Evolutionary conservation across 2,888 invertebrate species (phyloP).

Genomic region (Diadegma fenestrale): DNA sequence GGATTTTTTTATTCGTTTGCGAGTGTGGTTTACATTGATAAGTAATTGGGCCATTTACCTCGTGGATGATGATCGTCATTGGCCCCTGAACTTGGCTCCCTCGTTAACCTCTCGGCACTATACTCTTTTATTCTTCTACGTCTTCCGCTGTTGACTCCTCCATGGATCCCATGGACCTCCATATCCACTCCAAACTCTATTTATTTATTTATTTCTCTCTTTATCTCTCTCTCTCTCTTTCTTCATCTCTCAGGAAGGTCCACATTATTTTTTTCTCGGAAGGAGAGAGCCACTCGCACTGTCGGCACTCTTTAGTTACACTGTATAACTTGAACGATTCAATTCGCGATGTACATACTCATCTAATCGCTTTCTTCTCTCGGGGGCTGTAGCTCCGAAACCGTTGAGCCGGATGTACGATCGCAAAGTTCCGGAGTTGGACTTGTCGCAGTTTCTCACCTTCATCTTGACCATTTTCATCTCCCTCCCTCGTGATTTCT

Average conservation of each 20-base stretch:
- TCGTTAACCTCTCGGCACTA: conserved; percentile 9
- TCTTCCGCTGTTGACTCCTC: conserved; percentile 28
- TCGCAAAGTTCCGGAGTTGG: conserved; percentile 45
- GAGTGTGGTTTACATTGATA: not conserved
- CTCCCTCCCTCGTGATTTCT: not conserved
- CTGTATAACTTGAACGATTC: conserved; percentile 47
- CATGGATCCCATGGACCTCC: conserved; percentile 38
- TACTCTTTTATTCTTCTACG: conserved; percentile 23
- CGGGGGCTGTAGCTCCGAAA: not conserved
- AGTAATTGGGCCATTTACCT: conserved; percentile 30
- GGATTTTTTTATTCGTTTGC: not conserved
- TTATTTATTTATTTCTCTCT: not conserved
- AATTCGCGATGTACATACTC: conserved; percentile 47
- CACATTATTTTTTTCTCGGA: conserved; percentile 60
- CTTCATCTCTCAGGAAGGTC: conserved; percentile 13
- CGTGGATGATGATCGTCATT: conserved; percentile 15
- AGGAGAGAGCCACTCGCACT: conserved; percentile 33
- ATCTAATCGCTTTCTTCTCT: conserved; percentile 42
- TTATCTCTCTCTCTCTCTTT: not conserved
- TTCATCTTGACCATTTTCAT: not conserved
- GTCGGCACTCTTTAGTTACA: conserved; percentile 50
- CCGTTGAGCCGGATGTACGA: conserved; percentile 40
- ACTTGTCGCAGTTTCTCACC: not conserved
- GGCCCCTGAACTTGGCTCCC: not conserved
- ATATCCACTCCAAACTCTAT: not conserved